phyloP scores from a whole-genome alignment of 2,797 vertebrate genomes.

The Sylvia borin region DNA sequence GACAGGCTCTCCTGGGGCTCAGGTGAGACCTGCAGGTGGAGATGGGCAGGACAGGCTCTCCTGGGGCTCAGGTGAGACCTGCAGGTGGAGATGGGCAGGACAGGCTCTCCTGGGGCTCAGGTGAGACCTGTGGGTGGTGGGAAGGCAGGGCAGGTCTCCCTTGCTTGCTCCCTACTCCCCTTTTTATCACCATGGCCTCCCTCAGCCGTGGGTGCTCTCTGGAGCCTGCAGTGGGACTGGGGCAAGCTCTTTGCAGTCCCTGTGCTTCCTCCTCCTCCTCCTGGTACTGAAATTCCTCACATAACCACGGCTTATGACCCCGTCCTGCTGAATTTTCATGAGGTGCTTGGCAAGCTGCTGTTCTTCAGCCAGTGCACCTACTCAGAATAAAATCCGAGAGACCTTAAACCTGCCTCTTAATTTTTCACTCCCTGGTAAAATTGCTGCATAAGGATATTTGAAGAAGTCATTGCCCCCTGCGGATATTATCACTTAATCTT shows the following conservation, averaged over 20 bases:
- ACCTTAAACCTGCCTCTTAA: conserved; percentile 13
- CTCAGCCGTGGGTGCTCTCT: rapidly evolving
- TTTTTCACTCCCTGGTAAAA: conserved; percentile 38
- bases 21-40: too few species aligned
- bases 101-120: neutral
- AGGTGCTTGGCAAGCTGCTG: neutral
- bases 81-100: neutral
- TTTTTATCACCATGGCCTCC: neutral
- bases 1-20: neutral
- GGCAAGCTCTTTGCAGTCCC: neutral
- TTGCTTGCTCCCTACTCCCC: neutral
- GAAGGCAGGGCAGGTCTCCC: neutral
- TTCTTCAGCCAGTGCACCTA: neutral
- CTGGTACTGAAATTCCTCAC: neutral
- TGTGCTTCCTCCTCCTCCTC: neutral
- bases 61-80: neutral
- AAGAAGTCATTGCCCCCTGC: conserved; percentile 6
- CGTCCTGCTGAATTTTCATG: neutral
- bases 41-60: neutral
- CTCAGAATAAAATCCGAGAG: neutral
- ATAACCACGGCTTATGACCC: neutral
- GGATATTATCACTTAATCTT: conserved; percentile 40
- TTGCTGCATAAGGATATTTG: conserved; percentile 29
- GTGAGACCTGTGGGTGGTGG: neutral
- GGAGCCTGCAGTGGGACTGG: neutral